Conservation (phyloP, 1,140 invertebrate genomes). For the Solen grandis region DNA sequence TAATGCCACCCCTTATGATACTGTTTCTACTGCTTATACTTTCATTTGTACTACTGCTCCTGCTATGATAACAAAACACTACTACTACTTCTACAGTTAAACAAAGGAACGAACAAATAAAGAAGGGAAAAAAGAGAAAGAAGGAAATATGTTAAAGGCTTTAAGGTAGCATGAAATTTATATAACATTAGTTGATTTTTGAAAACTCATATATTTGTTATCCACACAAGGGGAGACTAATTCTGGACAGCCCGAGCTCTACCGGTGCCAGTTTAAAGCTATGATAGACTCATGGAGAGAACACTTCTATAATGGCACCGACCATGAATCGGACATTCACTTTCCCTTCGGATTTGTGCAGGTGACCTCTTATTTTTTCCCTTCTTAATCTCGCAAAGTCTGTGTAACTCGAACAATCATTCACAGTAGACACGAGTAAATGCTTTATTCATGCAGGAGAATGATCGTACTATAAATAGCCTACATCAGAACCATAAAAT, state of each 20-base stretch:
- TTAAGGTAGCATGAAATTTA: background rate
- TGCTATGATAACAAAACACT: background rate
- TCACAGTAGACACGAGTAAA: background rate
- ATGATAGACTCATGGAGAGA: slow-evolving; percentile 51
- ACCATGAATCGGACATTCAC: slow-evolving; percentile 23
- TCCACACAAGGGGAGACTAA: slow-evolving; percentile 50
- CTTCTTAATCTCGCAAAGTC: background rate
- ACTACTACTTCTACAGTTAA: background rate
- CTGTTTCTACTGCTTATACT: background rate
- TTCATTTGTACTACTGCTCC: background rate
- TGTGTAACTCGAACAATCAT: background rate
- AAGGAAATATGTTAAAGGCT: background rate
- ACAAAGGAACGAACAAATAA: background rate
- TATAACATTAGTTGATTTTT: slow-evolving; percentile 14
- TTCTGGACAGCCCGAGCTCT: background rate
- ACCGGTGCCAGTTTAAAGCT: slow-evolving; percentile 48
- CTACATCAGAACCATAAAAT: background rate
- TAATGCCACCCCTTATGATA: background rate
- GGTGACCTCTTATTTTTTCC: slow-evolving; percentile 8
- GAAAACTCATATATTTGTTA: no score
- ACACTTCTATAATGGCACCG: slow-evolving; percentile 31
- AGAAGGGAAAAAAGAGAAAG: background rate
- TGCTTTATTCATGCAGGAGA: background rate
- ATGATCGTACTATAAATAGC: background rate
- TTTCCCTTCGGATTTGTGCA: slow-evolving; percentile 60